phyloP scores from a whole-genome alignment of 2,888 invertebrate species.

The Dermolepida albohirtum region DNA sequence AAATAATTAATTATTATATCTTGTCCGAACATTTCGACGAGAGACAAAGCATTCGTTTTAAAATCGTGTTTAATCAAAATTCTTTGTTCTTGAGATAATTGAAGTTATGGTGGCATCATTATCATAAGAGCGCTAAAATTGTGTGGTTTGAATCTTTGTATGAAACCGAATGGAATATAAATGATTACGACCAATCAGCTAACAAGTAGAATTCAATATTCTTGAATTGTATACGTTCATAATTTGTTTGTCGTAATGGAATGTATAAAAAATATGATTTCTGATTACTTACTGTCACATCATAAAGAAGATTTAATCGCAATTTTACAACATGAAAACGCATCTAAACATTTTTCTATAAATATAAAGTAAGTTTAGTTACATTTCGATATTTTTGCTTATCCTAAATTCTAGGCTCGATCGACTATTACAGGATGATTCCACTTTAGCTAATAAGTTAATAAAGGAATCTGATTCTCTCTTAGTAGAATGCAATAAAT shows the following conservation, averaged over 20 bases:
- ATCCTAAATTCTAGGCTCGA: conserved; percentile 71
- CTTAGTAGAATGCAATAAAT: conserved; percentile 74
- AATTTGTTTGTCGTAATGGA: background rate
- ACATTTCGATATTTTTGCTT: conserved; percentile 34
- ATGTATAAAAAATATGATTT: conserved; percentile 31
- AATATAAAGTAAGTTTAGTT: conserved; percentile 74
- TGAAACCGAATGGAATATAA: too few relatives aligned
- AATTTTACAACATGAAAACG: conserved; percentile 73
- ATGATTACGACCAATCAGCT: too few relatives aligned
- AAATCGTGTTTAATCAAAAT: too few relatives aligned
- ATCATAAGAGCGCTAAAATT: too few relatives aligned
- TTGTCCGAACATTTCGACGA: too few relatives aligned
- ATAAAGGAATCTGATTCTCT: conserved; percentile 73
- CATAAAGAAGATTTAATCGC: conserved; percentile 72
- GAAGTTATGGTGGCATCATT: too few relatives aligned
- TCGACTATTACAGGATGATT: conserved; percentile 76
- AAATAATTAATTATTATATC: too few relatives aligned
- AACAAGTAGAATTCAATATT: too few relatives aligned
- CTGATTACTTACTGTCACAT: conserved; percentile 70
- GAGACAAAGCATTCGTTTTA: too few relatives aligned
- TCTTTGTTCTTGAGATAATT: too few relatives aligned
- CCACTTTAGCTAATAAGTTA: conserved; percentile 75
- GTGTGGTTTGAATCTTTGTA: too few relatives aligned
- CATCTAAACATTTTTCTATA: conserved; percentile 73
- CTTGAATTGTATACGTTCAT: too few relatives aligned